phyloP scores from a whole-genome alignment of 2,113 vertebrate genomes.

The Phalacrocorax brasilianus region DNA sequence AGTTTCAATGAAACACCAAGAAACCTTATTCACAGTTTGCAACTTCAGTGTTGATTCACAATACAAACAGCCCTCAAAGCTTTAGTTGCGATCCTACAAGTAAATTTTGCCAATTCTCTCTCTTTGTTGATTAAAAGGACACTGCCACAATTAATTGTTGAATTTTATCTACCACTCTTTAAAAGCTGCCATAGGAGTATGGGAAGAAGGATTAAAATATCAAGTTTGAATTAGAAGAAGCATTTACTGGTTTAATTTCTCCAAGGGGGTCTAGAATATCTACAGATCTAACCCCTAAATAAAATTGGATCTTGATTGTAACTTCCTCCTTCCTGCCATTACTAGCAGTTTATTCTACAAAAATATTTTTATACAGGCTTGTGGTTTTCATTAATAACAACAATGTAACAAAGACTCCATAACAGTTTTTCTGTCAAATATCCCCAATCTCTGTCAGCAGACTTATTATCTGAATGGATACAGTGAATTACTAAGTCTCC shows the following conservation, averaged over 20 bases:
- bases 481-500: neutral
- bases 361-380: neutral
- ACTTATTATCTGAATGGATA: neutral
- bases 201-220: neutral
- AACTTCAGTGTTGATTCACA: neutral
- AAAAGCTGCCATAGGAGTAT: neutral
- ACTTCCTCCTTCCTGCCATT: neutral
- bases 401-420: neutral
- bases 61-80: neutral
- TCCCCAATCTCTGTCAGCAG: neutral
- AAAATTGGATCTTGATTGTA: neutral
- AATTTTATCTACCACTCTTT: neutral
- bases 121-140: neutral
- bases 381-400: neutral
- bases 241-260: neutral
- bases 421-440: neutral
- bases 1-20: neutral
- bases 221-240: neutral
- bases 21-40: neutral
- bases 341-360: neutral
- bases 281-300: neutral
- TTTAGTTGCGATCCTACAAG: no score
- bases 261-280: neutral
- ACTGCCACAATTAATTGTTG: neutral
- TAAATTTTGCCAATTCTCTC: neutral